Conservation (phyloP, 37 sponge, comb jelly and placozoan genomes). For the Halichondria panicea region DNA sequence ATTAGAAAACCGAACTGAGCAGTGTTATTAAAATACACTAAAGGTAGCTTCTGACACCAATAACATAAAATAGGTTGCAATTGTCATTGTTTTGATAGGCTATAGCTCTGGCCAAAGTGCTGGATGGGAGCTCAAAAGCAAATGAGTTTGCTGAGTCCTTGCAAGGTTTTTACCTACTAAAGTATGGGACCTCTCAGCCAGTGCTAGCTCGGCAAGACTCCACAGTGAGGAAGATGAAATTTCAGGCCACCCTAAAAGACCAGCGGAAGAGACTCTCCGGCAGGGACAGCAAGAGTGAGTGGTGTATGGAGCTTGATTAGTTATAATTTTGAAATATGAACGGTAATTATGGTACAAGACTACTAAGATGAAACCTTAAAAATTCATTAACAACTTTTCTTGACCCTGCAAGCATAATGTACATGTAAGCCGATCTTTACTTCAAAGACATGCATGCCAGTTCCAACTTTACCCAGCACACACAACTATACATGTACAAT, state of each 20-base stretch:
- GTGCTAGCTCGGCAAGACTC: conserved; percentile 38
- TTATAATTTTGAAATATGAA: neutral
- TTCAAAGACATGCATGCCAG: too few species aligned
- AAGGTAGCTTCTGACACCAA: neutral
- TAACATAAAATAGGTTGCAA: too few species aligned
- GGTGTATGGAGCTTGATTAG: neutral
- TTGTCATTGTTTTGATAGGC: conserved; percentile 16
- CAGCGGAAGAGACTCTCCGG: conserved; percentile 11
- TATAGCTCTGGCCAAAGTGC: conserved; percentile 43
- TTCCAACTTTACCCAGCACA: too few species aligned
- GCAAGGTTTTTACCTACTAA: conserved; percentile 43
- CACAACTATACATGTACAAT: too few species aligned
- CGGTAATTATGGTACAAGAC: neutral
- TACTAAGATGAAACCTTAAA: too few species aligned
- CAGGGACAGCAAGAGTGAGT: neutral
- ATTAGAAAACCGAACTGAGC: neutral
- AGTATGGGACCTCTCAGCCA: conserved; percentile 50
- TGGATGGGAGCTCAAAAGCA: conserved; percentile 2
- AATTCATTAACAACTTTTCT: too few species aligned
- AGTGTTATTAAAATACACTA: neutral
- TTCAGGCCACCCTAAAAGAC: conserved; percentile 25
- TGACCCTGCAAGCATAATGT: too few species aligned
- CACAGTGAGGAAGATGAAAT: conserved; percentile 18
- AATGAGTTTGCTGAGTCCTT: conserved; percentile 4
- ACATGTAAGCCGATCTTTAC: too few species aligned